Evolutionary conservation across 1,140 invertebrate genomes (phyloP).

Genomic region (Wiebesia pumilae): DNA sequence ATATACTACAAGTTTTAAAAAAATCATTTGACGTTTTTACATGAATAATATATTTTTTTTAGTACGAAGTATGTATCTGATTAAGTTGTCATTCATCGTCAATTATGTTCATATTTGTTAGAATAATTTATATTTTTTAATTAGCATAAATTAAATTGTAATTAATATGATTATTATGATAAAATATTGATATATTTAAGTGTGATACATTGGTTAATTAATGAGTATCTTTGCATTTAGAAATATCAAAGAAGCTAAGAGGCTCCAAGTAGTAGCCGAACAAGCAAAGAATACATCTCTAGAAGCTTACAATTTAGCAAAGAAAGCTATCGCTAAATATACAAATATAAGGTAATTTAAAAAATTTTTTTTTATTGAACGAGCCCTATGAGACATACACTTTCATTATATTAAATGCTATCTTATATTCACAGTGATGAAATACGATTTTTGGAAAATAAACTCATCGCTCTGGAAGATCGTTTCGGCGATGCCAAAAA

Average conservation of each 20-base stretch:
- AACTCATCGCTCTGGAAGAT: constrained; percentile 77
- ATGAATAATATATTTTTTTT: too few species aligned
- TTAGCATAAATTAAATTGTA: background rate
- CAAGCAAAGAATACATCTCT: constrained; percentile 88
- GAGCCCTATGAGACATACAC: background rate
- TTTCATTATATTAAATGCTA: background rate
- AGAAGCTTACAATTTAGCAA: constrained; percentile 87
- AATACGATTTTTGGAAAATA: constrained; percentile 79
- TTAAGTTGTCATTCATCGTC: background rate
- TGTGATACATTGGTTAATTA: background rate
- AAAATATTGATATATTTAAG: background rate
- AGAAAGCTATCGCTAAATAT: constrained; percentile 87
- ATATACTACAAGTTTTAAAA: too few species aligned
- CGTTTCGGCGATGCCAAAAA: constrained; percentile 77
- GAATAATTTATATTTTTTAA: too few species aligned
- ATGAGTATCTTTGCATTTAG: constrained; percentile 64
- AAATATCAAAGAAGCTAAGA: constrained; percentile 84
- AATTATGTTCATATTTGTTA: too few species aligned
- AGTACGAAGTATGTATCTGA: background rate
- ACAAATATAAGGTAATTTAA: constrained; percentile 82
- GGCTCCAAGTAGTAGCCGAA: constrained; percentile 85
- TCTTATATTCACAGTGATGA: constrained; percentile 76
- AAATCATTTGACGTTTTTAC: too few species aligned
- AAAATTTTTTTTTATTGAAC: constrained; percentile 61
- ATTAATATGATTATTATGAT: background rate